These are phyloP conservation scores for Sabellastarte sp. DNA, from an alignment of 2,888 invertebrate genomes.

Conservation along the genomic window DNA sequence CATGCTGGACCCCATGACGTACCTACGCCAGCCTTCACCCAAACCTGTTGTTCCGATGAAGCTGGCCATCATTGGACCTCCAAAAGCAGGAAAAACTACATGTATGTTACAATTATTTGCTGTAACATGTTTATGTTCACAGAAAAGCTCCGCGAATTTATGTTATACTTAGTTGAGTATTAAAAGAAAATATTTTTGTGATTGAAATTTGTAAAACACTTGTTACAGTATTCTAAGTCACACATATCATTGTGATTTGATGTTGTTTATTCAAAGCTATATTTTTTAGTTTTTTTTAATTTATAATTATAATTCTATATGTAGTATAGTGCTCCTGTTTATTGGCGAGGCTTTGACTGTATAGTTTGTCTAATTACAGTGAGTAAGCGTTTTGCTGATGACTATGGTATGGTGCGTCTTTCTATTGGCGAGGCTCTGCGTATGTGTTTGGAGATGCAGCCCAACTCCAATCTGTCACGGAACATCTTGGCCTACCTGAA, in stretches of 20 bases:
- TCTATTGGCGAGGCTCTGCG: conserved; percentile 58
- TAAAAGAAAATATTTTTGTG: too few species aligned
- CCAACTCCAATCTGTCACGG: conserved; percentile 45
- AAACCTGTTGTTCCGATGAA: conserved; percentile 57
- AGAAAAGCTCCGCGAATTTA: too few species aligned
- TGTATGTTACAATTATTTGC: conserved; percentile 38
- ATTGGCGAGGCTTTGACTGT: not conserved
- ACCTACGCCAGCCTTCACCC: conserved; percentile 50
- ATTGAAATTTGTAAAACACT: too few species aligned
- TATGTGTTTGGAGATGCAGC: conserved; percentile 44
- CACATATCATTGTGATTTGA: too few species aligned
- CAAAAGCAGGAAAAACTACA: conserved; percentile 59
- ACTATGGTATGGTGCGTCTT: conserved; percentile 54
- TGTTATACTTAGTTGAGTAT: too few species aligned
- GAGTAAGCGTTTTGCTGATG: conserved; percentile 55
- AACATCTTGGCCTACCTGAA: conserved; percentile 45
- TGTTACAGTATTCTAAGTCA: too few species aligned
- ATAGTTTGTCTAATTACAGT: conserved; percentile 43
- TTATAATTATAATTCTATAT: too few species aligned
- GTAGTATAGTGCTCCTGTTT: too few species aligned
- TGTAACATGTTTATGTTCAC: too few species aligned
- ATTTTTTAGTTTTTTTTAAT: too few species aligned
- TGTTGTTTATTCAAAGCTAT: too few species aligned
- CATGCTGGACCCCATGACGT: conserved; percentile 51
- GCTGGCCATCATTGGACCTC: conserved; percentile 58